Conservation (phyloP, 2,888 invertebrate species). For the Ectemnius lituratus region DNA sequence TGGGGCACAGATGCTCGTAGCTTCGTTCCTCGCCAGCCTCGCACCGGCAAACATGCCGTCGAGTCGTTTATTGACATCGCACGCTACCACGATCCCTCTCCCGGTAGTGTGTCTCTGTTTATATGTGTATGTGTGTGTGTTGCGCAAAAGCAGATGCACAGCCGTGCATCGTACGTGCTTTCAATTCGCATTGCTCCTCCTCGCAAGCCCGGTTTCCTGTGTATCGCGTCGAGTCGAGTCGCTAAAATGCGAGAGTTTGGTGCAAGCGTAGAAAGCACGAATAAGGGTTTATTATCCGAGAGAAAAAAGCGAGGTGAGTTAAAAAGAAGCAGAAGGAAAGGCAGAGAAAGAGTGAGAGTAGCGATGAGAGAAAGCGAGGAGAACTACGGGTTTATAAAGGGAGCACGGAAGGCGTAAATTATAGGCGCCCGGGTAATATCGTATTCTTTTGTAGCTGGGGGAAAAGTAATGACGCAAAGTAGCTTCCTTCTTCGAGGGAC, state of each 20-base stretch:
- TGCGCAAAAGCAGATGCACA: not conserved
- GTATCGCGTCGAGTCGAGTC: not conserved
- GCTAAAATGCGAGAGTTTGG: not conserved
- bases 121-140: no score
- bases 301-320: no score
- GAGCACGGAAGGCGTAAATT: constrained; percentile 31
- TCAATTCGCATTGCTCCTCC: not conserved
- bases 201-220: not conserved
- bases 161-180: not conserved
- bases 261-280: not conserved
- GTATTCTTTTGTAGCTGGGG: constrained; percentile 21
- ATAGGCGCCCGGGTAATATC: constrained; percentile 31
- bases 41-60: constrained; percentile 19
- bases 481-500: no score
- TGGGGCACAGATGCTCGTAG: constrained; percentile 29
- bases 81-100: constrained; percentile 10
- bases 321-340: constrained; percentile 12
- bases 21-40: not conserved
- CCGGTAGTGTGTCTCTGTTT: not conserved
- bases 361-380: constrained; percentile 22
- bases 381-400: constrained; percentile 31
- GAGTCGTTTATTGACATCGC: constrained; percentile 28
- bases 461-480: not conserved
- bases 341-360: constrained; percentile 10
- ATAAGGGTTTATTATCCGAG: constrained; percentile 22